A percentile compares a stretch with the other conserved stretches of the same genome.
Conservation (phyloP, 2,888 invertebrate genomes). For the Limnephilus lunatus region DNA sequence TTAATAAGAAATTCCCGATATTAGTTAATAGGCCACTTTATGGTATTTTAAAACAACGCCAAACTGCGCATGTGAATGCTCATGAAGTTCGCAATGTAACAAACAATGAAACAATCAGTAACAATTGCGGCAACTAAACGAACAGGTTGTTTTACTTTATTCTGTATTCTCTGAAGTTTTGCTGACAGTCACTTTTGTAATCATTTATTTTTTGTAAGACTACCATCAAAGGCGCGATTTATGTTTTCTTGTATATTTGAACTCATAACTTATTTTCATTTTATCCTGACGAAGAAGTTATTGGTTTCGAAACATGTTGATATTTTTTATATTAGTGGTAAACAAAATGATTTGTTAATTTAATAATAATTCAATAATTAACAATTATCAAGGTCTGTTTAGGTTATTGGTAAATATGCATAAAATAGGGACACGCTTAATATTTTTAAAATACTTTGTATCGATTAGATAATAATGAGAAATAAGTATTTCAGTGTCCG, state of each 20-base stretch:
- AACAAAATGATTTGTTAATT: too few species aligned
- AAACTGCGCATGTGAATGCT: conserved; percentile 48
- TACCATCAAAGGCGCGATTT: background rate
- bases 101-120: background rate
- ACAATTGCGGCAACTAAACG: conserved; percentile 46
- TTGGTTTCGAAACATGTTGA: too few species aligned
- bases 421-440: too few species aligned
- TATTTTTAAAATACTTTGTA: too few species aligned
- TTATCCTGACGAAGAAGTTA: too few species aligned
- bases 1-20: conserved; percentile 61
- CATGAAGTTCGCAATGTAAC: conserved; percentile 45
- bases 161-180: background rate
- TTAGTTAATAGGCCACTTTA: conserved; percentile 59
- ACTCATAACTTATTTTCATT: background rate
- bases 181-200: background rate
- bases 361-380: background rate
- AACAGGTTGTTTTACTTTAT: conserved; percentile 43
- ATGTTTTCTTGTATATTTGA: background rate
- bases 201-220: too few species aligned
- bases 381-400: background rate
- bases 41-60: conserved; percentile 55
- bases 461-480: too few species aligned
- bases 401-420: too few species aligned
- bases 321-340: too few species aligned
- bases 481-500: too few species aligned